Evolutionary conservation across 2,888 invertebrate genomes (phyloP), one percentile per base, ranked within the genome.

Genomic region (Cloeon dipterum): DNA sequence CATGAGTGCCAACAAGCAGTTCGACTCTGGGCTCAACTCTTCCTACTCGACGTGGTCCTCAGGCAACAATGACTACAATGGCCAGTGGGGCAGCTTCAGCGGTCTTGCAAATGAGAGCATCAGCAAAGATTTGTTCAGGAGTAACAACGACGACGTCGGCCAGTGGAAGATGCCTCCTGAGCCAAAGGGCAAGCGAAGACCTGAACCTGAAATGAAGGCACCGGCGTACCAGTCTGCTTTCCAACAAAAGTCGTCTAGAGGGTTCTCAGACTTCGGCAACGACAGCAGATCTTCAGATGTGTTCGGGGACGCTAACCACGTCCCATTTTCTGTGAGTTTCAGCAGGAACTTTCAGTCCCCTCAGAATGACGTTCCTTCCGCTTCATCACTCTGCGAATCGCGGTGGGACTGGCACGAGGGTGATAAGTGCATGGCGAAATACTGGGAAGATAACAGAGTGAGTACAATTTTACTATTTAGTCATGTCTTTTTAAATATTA

Each of bases 361-460:
- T 7, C 29, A n/a, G 13, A n/a, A n/a, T 7, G 29, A 29, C 13
- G 13, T 16, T 7, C 16, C 29, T 8, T 14, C 29, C 14, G n/a
- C 29, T 7, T 29, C 29, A 5, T n/a, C 29, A 5, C 5, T 14
- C 14, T 29, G n/a, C 29, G 16, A 14, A n/a, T 29, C 29, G 5
- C 13, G 16, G 29, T 56, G 58, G 53, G 63, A 62, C 44, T 83
- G 79, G 81, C 74, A 72, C 50, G 59, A 70, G 35, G 85, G 83
- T 10, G 85, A 86, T 52, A 68, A 74, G 41, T 85, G 85, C 51
- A 64, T 85, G 57, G 88, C 88, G 5, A 79, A 83, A 50, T 89
- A 89, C 57, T 88, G 88, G 88, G 86, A 88, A 55, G 88, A 88
- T 58, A 75, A 78, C 49, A 73, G 73, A 61, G 85, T 81, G 52